A percentile compares a stretch with the other conserved stretches of the same genome.
These are phyloP conservation scores for Hydrophis major DNA, from an alignment of 2,797 vertebrate genomes.

Conservation along the genomic window DNA sequence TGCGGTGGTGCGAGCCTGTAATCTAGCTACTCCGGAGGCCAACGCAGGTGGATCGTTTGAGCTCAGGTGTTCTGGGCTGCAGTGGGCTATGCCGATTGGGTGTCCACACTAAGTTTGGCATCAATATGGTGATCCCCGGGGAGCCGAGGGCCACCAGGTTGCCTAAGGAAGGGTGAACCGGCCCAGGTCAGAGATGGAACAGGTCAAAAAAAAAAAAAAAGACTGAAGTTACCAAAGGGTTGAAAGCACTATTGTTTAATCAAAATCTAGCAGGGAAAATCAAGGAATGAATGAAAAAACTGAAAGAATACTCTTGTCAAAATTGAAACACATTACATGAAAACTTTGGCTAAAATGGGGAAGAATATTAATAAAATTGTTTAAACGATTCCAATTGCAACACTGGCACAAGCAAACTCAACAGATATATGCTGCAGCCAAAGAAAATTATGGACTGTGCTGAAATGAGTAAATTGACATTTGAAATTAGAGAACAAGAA, in stretches of 20 bases:
- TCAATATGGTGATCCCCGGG: slow-evolving; percentile 65
- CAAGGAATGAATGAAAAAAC: not conserved
- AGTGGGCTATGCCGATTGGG: slow-evolving; percentile 64
- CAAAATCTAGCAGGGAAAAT: not conserved
- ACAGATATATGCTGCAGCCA: not conserved
- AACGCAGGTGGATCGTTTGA: slow-evolving; percentile 46
- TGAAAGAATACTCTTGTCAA: not conserved
- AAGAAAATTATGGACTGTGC: too few relatives aligned
- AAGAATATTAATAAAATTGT: not conserved
- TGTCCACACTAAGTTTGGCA: slow-evolving; percentile 70
- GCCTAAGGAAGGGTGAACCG: slow-evolving; percentile 41
- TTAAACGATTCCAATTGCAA: not conserved
- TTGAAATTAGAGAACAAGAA: too few relatives aligned
- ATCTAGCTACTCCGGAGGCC: slow-evolving; percentile 6
- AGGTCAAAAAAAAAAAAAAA: not conserved
- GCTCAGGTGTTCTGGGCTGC: slow-evolving; percentile 74
- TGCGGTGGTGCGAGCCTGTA: slow-evolving; percentile 13
- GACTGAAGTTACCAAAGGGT: not conserved
- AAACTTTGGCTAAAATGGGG: not conserved
- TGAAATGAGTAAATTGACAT: too few relatives aligned
- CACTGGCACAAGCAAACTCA: not conserved
- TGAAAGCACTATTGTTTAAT: not conserved
- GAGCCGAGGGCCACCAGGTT: slow-evolving; percentile 67
- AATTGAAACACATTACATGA: not conserved
- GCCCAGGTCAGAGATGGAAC: too few relatives aligned